Percentiles rank a stretch among this genome's conserved stretches.
phyloP scores from a whole-genome alignment of 2,113 vertebrate species.

The Ciconia boyciana region DNA sequence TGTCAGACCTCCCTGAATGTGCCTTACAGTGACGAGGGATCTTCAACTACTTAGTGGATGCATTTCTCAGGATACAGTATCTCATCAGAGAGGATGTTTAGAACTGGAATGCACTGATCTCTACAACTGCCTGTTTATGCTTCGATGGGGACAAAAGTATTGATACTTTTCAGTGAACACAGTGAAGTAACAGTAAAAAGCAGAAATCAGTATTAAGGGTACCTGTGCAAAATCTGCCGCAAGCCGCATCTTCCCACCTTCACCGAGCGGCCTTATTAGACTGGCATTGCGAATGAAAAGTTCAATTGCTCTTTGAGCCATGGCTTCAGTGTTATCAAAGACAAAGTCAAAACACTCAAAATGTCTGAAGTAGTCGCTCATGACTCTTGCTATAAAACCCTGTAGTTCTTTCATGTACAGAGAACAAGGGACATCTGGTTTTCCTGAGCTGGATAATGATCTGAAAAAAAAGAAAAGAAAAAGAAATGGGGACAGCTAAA shows the following conservation, averaged over 20 bases:
- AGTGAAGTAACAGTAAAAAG: not conserved
- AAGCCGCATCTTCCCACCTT: conserved; percentile 94
- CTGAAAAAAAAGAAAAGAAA: conserved; percentile 61
- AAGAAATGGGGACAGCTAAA: not conserved
- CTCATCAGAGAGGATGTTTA: not conserved
- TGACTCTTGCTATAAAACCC: conserved; percentile 91
- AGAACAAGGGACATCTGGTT: conserved; percentile 90
- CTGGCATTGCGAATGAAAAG: conserved; percentile 91
- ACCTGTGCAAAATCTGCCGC: conserved; percentile 97
- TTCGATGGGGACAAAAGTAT: not conserved
- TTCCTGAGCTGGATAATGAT: conserved; percentile 77
- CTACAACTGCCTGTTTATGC: not conserved
- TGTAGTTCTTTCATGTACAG: conserved; percentile 98
- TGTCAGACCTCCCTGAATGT: not conserved
- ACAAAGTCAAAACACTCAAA: conserved; percentile 93
- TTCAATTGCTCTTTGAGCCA: conserved; percentile 88
- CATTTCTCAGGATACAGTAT: not conserved
- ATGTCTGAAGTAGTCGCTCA: conserved; percentile 92
- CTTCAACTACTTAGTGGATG: not conserved
- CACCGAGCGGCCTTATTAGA: conserved; percentile 87
- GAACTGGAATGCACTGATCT: not conserved
- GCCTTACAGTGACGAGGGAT: not conserved
- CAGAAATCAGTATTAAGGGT: not conserved
- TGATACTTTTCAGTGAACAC: not conserved
- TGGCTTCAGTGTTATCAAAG: conserved; percentile 87